Base-by-base conservation (phyloP, 1,140 invertebrate species). In the Coenobita brevimanus region DNA sequence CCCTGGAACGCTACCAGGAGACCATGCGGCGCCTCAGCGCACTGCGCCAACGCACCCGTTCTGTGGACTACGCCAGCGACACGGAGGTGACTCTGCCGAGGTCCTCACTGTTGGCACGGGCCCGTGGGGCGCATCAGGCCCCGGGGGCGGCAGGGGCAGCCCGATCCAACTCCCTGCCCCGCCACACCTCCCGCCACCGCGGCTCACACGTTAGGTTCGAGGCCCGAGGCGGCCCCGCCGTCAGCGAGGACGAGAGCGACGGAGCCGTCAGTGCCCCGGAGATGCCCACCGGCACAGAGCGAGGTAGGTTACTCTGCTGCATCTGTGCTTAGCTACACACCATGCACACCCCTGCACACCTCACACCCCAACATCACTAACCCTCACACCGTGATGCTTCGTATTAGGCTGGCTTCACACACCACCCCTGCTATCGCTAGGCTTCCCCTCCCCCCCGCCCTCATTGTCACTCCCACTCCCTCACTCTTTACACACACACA, bases 61-160 rank as follows among this genome's bases (percentile, higher is more conserved):
- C 96, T 67, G 93, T 97, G 89, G 97, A 97, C 92, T 98, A 97
- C 92, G 97, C 97, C 46, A 98, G 97, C 21, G 98, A 99, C 92
- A 98, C 98, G 0, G 98, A 99, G 93, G 96, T 97, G 1, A 96
- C 92, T 67, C 89, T 96, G 0, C 89, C 90, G 10, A 50, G 89
- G 46, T 89, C 89, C 54, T 85, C 88, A 8, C 80, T 90, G 27
- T 83, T 89, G 71, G 88, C 90, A 8, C 60, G 90, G 57, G 82
- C 92, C 90, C 27, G 91, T 89, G 62, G 92, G 90, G 57, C 91
- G 90, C 69, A 92, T 91, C 90, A 76, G 38, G 10, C 80, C 76
- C 38, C 43, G 17, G 62, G 69, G 80, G 90, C 92, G 76, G 83
- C 30, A 36, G 76, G 75, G 46, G 81, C 90, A 17, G 84, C 89